phyloP scores from a whole-genome alignment of 2,888 invertebrate genomes.

The Camptogramma bilineatum region DNA sequence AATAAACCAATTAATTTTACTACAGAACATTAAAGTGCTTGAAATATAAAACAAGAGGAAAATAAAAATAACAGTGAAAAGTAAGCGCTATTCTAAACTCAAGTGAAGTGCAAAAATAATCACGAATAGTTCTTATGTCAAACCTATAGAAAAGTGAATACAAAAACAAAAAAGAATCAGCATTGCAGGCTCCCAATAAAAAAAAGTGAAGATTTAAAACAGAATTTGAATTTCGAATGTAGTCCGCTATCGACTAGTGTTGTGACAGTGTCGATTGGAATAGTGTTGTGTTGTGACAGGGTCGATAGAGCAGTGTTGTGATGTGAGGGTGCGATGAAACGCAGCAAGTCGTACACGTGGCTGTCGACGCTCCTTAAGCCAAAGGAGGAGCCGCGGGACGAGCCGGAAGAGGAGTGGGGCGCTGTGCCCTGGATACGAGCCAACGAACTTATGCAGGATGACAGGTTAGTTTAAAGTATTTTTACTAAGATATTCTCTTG shows the following conservation, averaged over 20 bases:
- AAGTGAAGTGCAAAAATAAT: slow-evolving; percentile 6
- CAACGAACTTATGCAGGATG: slow-evolving; percentile 63
- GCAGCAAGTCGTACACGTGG: slow-evolving; percentile 82
- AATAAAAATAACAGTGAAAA: slow-evolving; percentile 2
- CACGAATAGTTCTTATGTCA: neutral
- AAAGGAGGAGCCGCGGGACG: slow-evolving; percentile 47
- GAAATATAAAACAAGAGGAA: neutral
- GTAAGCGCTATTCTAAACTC: neutral
- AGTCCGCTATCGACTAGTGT: slow-evolving; percentile 1
- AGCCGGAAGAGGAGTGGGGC: slow-evolving; percentile 71
- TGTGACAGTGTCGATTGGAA: neutral
- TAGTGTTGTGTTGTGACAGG: slow-evolving; percentile 5
- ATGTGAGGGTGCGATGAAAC: slow-evolving; percentile 65
- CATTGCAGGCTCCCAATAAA: slow-evolving; percentile 16
- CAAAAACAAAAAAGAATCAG: slow-evolving; percentile 5
- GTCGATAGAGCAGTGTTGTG: slow-evolving; percentile 41
- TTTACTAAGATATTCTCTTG: neutral
- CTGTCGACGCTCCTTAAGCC: slow-evolving; percentile 76
- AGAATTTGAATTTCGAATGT: neutral
- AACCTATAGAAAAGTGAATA: neutral
- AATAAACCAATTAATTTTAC: slow-evolving; percentile 27
- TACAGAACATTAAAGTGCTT: slow-evolving; percentile 6
- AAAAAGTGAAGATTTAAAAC: slow-evolving; percentile 1
- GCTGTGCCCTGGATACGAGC: slow-evolving; percentile 73
- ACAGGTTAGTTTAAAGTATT: slow-evolving; percentile 62